Percentiles rank a stretch among this genome's conserved stretches.
phyloP scores from a whole-genome alignment of 2,888 invertebrate species.

The Frankliniella intonsa region DNA sequence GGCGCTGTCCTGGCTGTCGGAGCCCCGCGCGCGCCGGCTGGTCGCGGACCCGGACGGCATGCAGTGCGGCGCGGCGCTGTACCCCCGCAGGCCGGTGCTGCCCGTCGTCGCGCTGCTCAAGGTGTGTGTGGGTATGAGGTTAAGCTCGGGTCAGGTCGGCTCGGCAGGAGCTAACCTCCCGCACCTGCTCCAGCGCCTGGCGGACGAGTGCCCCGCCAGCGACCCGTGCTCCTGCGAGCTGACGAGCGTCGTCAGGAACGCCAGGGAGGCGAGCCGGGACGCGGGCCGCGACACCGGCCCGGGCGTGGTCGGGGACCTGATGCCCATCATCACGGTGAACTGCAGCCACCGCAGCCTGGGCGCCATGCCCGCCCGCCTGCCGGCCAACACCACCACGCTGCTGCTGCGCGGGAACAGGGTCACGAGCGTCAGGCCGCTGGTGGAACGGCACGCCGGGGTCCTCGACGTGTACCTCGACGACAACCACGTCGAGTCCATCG shows the following conservation, averaged over 20 bases:
- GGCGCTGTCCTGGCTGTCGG: conserved; percentile 60
- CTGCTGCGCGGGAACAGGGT: conserved; percentile 64
- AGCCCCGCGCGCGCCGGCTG: conserved; percentile 51
- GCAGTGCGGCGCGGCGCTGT: conserved; percentile 56
- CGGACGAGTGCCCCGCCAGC: conserved; percentile 54
- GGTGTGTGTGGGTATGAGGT: conserved; percentile 48
- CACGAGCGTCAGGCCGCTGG: conserved; percentile 56
- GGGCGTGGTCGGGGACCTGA: conserved; percentile 43
- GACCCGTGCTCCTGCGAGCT: conserved; percentile 58
- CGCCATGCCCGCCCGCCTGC: conserved; percentile 58
- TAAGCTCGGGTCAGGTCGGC: no score
- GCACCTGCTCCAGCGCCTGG: conserved; percentile 51
- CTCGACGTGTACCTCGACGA: conserved; percentile 72
- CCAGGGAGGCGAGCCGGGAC: conserved; percentile 40
- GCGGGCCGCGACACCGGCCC: background rate
- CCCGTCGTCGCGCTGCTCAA: conserved; percentile 60
- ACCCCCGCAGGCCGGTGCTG: conserved; percentile 59
- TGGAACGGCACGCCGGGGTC: conserved; percentile 62
- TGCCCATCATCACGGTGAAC: conserved; percentile 64
- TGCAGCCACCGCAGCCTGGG: conserved; percentile 57
- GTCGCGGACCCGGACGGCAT: conserved; percentile 56
- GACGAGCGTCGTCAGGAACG: conserved; percentile 58
- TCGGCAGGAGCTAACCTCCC: no score
- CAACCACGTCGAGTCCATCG: conserved; percentile 63
- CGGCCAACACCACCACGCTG: conserved; percentile 61